phyloP scores from a whole-genome alignment of 2,113 vertebrate genomes.

The Hylia prasina region DNA sequence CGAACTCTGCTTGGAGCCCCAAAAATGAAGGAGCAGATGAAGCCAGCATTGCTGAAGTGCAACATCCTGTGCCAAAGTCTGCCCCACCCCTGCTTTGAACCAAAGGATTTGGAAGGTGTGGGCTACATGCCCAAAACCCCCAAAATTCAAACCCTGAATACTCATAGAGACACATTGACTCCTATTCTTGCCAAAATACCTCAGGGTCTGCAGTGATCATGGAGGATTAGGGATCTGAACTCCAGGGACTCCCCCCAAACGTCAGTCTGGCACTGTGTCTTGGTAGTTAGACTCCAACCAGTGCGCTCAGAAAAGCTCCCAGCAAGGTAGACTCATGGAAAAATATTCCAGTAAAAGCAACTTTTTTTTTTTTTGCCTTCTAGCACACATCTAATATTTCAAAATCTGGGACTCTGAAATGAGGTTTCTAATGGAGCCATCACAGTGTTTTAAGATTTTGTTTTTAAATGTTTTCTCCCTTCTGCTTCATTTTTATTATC shows the following conservation, averaged over 20 bases:
- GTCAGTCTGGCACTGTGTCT: not conserved
- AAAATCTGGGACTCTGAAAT: not conserved
- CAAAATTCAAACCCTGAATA: not conserved
- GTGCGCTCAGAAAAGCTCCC: not conserved
- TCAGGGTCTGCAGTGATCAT: not conserved
- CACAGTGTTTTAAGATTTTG: not conserved
- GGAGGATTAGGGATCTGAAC: not conserved
- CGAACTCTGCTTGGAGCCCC: not conserved
- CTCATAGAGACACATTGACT: accelerated
- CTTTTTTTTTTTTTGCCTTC: not conserved
- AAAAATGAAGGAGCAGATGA: not conserved
- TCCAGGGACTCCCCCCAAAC: not conserved
- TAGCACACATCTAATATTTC: not conserved
- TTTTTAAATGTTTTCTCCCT: not conserved
- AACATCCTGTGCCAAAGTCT: not conserved
- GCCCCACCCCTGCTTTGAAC: not conserved
- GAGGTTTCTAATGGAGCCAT: not conserved
- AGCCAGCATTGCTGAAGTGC: not conserved
- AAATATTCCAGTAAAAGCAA: not conserved
- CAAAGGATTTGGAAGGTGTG: not conserved
- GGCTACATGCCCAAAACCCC: not conserved
- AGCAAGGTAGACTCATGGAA: not conserved
- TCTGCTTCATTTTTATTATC: not conserved
- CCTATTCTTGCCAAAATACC: not conserved
- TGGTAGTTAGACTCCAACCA: not conserved